Percentiles rank a stretch among this genome's conserved stretches.
Conservation (phyloP, 2,888 invertebrate species). For the Argyra leucocephala region DNA sequence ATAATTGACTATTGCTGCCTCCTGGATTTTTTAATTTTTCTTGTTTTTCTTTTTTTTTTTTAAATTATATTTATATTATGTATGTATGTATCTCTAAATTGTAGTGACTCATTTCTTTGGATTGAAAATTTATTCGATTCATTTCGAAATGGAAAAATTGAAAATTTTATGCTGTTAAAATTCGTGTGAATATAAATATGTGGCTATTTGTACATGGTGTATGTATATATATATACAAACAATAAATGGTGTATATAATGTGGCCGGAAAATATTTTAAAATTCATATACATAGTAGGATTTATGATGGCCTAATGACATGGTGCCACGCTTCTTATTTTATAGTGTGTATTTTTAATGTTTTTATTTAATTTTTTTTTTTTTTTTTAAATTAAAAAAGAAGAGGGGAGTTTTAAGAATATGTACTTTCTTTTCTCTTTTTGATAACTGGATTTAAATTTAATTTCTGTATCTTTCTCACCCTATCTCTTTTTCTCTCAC, state of each 20-base stretch:
- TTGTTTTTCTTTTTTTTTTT: not conserved
- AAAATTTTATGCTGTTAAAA: not conserved
- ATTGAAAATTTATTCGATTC: no score
- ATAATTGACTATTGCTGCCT: not conserved
- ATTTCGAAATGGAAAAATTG: no score
- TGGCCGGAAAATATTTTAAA: not conserved
- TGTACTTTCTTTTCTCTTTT: not conserved
- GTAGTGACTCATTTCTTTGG: not conserved
- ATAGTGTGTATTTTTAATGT: no score
- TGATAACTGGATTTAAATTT: no score
- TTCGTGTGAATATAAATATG: not conserved
- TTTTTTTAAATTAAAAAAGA: not conserved
- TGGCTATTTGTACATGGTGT: not conserved
- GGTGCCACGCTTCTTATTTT: not conserved
- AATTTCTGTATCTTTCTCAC: not conserved
- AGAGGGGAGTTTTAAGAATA: not conserved
- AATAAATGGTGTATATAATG: no score
- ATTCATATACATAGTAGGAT: not conserved
- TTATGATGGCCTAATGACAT: slow-evolving; percentile 6
- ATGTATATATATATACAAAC: not conserved
- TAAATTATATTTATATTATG: not conserved
- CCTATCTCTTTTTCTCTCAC: not conserved
- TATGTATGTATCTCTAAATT: not conserved
- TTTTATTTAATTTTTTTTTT: no score
- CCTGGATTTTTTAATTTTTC: not conserved